These are phyloP conservation scores for Pterois miles DNA, from an alignment of 2,797 vertebrate genomes.

Conservation along the genomic window DNA sequence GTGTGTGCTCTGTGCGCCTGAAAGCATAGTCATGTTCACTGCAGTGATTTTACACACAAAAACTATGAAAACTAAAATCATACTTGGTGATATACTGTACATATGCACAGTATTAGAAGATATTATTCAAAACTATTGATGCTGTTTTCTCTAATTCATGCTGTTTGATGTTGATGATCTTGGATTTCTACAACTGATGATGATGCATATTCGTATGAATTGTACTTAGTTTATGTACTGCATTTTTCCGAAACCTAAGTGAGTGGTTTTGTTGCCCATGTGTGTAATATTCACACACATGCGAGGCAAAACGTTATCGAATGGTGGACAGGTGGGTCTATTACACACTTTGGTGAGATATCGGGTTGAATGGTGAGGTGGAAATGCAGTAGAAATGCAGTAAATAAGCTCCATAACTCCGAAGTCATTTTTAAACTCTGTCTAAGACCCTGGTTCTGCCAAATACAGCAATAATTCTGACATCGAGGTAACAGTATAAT, in stretches of 20 bases:
- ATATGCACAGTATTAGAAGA: neutral
- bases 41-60: neutral
- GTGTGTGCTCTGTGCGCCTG: neutral
- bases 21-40: neutral
- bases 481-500: neutral
- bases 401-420: neutral
- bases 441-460: neutral
- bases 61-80: neutral
- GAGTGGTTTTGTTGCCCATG: too few species aligned
- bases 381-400: neutral
- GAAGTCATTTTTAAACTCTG: neutral
- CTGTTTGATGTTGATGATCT: neutral
- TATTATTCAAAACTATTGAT: neutral
- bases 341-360: neutral
- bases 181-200: neutral
- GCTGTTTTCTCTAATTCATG: neutral
- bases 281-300: rapidly evolving
- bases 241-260: too few species aligned
- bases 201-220: too few species aligned
- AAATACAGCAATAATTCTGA: neutral
- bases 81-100: neutral
- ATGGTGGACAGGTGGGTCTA: neutral
- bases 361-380: too few species aligned
- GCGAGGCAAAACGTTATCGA: neutral
- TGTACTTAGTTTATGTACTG: rapidly evolving